These are phyloP conservation scores for Theonella swinhoei DNA, from an alignment of 37 sponge, comb jelly and placozoan genomes.

Conservation along the genomic window DNA sequence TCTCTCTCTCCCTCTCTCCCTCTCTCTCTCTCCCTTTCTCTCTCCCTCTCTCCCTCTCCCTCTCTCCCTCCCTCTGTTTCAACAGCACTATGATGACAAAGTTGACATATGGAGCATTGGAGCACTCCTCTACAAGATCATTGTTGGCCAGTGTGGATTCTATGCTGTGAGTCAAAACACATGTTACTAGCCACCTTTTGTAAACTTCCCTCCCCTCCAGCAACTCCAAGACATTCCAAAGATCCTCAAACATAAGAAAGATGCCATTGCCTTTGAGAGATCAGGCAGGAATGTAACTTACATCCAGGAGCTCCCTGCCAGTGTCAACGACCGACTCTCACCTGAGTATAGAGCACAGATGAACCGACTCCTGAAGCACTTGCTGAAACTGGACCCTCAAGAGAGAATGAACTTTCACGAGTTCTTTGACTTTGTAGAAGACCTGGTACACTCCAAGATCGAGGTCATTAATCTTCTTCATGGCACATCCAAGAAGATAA, in stretches of 20 bases:
- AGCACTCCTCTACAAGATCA: slow-evolving; percentile 85
- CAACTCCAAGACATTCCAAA: slow-evolving; percentile 81
- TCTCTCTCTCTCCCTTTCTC: not conserved
- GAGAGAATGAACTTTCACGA: slow-evolving; percentile 80
- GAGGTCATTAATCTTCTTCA: slow-evolving; percentile 60
- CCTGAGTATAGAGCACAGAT: slow-evolving; percentile 60
- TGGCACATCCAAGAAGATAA: slow-evolving; percentile 61
- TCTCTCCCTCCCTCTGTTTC: not conserved
- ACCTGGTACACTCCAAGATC: slow-evolving; percentile 71
- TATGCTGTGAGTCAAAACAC: slow-evolving; percentile 81
- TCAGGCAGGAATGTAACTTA: slow-evolving; percentile 54
- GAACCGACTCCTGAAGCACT: slow-evolving; percentile 50
- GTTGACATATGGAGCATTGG: slow-evolving; percentile 96
- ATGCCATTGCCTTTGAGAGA: slow-evolving; percentile 87
- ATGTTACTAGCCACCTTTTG: not conserved
- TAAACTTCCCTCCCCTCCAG: slow-evolving; percentile 34
- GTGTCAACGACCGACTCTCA: slow-evolving; percentile 73
- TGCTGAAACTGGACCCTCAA: slow-evolving; percentile 66
- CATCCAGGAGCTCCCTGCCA: slow-evolving; percentile 79
- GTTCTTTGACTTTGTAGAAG: slow-evolving; percentile 76
- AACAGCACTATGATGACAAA: slow-evolving; percentile 86
- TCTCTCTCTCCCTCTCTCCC: slow-evolving; percentile 1
- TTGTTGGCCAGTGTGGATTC: slow-evolving; percentile 93
- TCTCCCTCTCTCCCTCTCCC: not conserved
- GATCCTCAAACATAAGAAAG: slow-evolving; percentile 86